Conservation (phyloP, 1,140 invertebrate genomes). For the Daktulosphaira vitifoliae region DNA sequence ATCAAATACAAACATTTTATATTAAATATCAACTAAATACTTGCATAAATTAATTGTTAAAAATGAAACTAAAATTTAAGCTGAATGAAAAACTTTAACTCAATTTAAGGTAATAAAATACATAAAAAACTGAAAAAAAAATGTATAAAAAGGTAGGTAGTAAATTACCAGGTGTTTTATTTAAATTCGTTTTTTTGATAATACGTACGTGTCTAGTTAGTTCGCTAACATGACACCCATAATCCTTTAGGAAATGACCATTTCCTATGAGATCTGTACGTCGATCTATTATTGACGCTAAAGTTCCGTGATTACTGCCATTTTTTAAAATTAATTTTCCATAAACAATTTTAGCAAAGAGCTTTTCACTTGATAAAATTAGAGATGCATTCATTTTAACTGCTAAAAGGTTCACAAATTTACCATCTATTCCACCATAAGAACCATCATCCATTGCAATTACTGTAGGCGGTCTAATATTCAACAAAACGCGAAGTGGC, state of each 20-base stretch:
- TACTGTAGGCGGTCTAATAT: slow-evolving; percentile 39
- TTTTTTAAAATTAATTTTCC: not conserved
- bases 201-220: slow-evolving; percentile 30
- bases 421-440: slow-evolving; percentile 39
- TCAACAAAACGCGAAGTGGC: slow-evolving; percentile 41
- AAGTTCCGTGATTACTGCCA: slow-evolving; percentile 38
- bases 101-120: too few species aligned
- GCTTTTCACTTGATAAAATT: slow-evolving; percentile 9
- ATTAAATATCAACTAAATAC: too few species aligned
- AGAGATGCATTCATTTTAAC: slow-evolving; percentile 42
- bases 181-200: too few species aligned
- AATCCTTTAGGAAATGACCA: slow-evolving; percentile 43
- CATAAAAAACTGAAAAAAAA: too few species aligned
- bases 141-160: too few species aligned
- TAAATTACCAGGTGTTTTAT: too few species aligned
- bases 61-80: slow-evolving; percentile 8
- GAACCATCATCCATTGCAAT: slow-evolving; percentile 12
- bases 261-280: slow-evolving; percentile 43
- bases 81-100: too few species aligned
- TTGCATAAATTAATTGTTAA: too few species aligned
- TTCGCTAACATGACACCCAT: slow-evolving; percentile 36
- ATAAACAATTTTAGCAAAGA: slow-evolving; percentile 35
- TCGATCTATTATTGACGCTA: slow-evolving; percentile 41
- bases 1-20: too few species aligned
- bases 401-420: slow-evolving; percentile 41